A percentile compares a stretch with the other conserved stretches of the same genome.
phyloP scores from a whole-genome alignment of 2,888 invertebrate genomes.

The Drosophila buzzatii region DNA sequence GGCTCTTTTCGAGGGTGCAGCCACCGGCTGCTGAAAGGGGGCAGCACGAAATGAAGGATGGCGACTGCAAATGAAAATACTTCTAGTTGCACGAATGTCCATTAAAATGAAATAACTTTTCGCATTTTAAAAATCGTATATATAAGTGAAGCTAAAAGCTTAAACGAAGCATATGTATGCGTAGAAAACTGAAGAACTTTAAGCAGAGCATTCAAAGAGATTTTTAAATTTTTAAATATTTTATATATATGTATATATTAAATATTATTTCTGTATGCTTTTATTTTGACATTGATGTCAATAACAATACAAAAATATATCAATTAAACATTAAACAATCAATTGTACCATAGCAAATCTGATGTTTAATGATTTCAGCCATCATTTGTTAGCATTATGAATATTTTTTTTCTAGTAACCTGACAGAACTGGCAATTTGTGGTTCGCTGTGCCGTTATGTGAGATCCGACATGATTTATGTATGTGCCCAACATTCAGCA shows the following conservation, averaged over 20 bases:
- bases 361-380: not conserved
- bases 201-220: no score
- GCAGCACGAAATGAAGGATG: conserved; percentile 8
- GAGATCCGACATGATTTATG: conserved; percentile 40
- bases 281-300: conserved; percentile 9
- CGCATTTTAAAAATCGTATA: conserved; percentile 1
- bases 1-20: conserved; percentile 29
- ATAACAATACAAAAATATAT: not conserved
- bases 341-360: not conserved
- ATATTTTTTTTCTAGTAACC: conserved; percentile 5
- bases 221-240: not conserved
- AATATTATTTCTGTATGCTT: no score
- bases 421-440: conserved; percentile 34
- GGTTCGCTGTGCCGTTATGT: conserved; percentile 12
- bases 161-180: not conserved
- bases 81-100: conserved; percentile 12
- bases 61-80: conserved; percentile 17
- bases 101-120: conserved; percentile 19
- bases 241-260: no score
- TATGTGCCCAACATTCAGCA: conserved; percentile 17
- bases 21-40: not conserved
- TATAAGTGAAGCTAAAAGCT: not conserved
- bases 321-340: conserved; percentile 41
- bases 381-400: conserved; percentile 2
- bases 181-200: not conserved